Base-by-base conservation (phyloP, 2,888 invertebrate genomes). In the Cheilosia scutellata region DNA sequence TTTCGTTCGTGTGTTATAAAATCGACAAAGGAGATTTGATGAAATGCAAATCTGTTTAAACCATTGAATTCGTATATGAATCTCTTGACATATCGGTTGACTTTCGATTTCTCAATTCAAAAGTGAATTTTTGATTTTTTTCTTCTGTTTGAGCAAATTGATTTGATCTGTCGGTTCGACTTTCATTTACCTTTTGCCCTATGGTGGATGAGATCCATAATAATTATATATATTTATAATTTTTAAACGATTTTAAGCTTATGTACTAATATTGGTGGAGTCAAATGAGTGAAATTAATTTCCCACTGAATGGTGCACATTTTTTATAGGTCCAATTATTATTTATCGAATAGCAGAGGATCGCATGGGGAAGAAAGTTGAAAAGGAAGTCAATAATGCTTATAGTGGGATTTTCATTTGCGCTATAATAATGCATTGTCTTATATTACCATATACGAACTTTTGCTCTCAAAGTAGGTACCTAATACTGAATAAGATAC, bases 21-120 rank as follows among this genome's bases (percentile, higher is more conserved):
- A 37, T 13, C 40, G 33, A 44, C 40, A 55, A n/a, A 53, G 53
- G 27, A 20, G 25, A 44, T 29, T 5, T 47, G 44, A 47, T 57
- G n/a, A 47, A 33, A 55, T 44, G 53, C 42, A 55, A 68, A 68
- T 68, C 42, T 4, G 20, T 16, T 55, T 11, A 31, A 42, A 31
- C 29, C 55, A 25, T 42, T n/a, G 44, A 42, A 62, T 9, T 31
- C 62, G 29, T 27, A 37, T 6, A 4, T 51, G 29, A 55, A 31
- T 31, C 57, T 5, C 71, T 6, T 37, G 58, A 58, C 49, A 31
- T 16, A 16, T 31, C 57, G 20, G 47, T 27, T 37, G 60, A 71
- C 71, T 71, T 71, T 71, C 71, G 71, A 58, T 71, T 71, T 70
- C 37, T 37, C 58, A 29, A 71, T 40, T 40, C 13, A 16, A 16